These are phyloP conservation scores for Drosophila ercepeae DNA, from an alignment of 1,140 invertebrate species.

Conservation along the genomic window DNA sequence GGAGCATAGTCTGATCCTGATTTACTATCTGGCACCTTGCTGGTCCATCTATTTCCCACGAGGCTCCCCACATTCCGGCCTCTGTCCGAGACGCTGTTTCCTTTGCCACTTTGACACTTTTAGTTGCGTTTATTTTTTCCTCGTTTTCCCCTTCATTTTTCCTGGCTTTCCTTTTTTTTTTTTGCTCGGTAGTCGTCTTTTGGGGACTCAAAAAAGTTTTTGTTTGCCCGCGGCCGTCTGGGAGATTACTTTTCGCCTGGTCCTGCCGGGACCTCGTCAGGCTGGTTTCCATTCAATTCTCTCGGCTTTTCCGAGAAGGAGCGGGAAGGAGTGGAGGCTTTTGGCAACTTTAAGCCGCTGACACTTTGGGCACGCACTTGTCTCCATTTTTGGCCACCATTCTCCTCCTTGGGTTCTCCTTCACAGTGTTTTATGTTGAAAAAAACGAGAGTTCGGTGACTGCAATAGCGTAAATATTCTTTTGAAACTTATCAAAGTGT, in stretches of 20 bases:
- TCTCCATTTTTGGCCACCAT: constrained; percentile 22
- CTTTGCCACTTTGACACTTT: constrained; percentile 76
- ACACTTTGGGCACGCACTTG: constrained; percentile 76
- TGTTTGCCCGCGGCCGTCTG: constrained; percentile 64
- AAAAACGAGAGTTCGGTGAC: too few species aligned
- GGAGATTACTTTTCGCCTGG: constrained; percentile 69
- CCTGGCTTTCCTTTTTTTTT: constrained; percentile 12
- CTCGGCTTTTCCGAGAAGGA: too few species aligned
- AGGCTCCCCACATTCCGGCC: not conserved
- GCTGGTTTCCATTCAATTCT: constrained; percentile 20
- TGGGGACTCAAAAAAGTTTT: constrained; percentile 57
- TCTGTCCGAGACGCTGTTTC: constrained; percentile 27
- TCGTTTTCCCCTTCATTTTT: constrained; percentile 3
- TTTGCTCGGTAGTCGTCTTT: constrained; percentile 1
- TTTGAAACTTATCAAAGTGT: too few species aligned
- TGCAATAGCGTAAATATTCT: too few species aligned
- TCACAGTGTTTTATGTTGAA: not conserved
- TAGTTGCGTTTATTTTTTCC: constrained; percentile 50
- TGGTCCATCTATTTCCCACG: constrained; percentile 15
- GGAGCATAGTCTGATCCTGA: constrained; percentile 33
- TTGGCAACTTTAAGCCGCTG: constrained; percentile 72
- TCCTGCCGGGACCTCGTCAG: constrained; percentile 20
- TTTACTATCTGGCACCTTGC: constrained; percentile 56
- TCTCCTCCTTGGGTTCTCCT: not conserved
- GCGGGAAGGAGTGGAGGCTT: constrained; percentile 38